A percentile compares a stretch with the other conserved stretches of the same genome.
Evolutionary conservation across 2,797 vertebrate species (phyloP).

Genomic region (Emydoidea blandingii): DNA sequence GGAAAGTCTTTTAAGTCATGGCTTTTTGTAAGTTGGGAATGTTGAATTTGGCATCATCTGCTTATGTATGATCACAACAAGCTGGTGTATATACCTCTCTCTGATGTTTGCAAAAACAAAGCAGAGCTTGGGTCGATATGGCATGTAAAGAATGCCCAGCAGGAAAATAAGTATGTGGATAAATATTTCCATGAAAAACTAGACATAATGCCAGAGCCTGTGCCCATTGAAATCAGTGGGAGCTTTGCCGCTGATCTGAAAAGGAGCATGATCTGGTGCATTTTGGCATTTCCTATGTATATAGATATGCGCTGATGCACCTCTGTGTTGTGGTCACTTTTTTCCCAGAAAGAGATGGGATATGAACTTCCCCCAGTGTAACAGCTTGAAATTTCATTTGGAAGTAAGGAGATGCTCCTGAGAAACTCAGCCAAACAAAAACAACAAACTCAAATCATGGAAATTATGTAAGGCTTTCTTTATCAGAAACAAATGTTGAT

Average conservation of each 20-base stretch:
- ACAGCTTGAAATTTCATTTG: slow-evolving; percentile 52
- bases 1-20: slow-evolving; percentile 16
- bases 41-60: slow-evolving; percentile 13
- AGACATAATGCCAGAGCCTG: background rate
- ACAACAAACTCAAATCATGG: slow-evolving; percentile 54
- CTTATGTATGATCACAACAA: background rate
- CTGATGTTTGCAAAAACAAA: slow-evolving; percentile 14
- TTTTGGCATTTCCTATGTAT: background rate
- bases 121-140: background rate
- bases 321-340: background rate
- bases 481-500: slow-evolving; percentile 75
- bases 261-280: background rate
- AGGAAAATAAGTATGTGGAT: background rate
- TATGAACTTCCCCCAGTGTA: slow-evolving; percentile 5
- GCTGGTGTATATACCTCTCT: background rate
- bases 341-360: background rate
- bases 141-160: background rate
- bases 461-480: slow-evolving; percentile 68
- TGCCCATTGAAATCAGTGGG: background rate
- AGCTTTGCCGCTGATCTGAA: background rate
- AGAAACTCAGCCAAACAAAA: slow-evolving; percentile 67
- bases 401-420: slow-evolving; percentile 55
- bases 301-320: background rate
- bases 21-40: slow-evolving; percentile 5
- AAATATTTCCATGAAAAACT: slow-evolving; percentile 17